Evolutionary conservation across 2,113 vertebrate species (phyloP), one percentile per base, ranked within the genome.

Genomic region (Trichechus manatus): DNA sequence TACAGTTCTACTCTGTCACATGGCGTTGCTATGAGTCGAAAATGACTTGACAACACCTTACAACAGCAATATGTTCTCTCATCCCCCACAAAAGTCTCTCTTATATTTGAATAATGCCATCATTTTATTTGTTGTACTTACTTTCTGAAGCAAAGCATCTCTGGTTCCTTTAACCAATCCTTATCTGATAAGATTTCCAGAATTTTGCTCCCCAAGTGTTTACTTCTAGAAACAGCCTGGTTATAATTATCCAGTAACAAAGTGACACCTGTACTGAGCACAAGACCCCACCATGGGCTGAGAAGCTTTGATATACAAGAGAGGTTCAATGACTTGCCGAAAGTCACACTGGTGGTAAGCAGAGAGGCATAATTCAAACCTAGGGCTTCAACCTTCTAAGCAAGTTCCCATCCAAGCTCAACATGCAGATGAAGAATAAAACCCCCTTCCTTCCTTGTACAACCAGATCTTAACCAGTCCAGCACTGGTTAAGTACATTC

Each of bases 191-290:
- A 56, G 14, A 50, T 59, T 92, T 92, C 13, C 25, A 92, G 39
- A 85, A 19, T 89, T 93, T 77, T 84, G 72, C 20, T 47, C 5
- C 25, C 56, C 72, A 87, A 27, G 13, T 59, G 7, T 31, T 84
- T 90, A 59, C 36, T 23, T 74, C 81, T 88, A 61, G 81, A 86
- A 94, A 90, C 1, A 96, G 63, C n/a, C 64, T 53, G n/a, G 63
- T 9, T 78, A 13, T 50, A 85, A 84, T 5, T 87, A 9, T 92
- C 4, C 92, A 93, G 68, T 74, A 20, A 79, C 50, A 79, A 56
- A 39, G 33, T 53, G 42, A 39, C 1, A 8, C 5, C 19, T 31
- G 14, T 27, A n/a, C 33, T 50, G 22, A 81, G 36, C 44, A 66
- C 13, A 66, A 82, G 59, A 75, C 22, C 68, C 33, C 15, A 75